Evolutionary conservation across 2,888 invertebrate genomes (phyloP).

Genomic region (Lochmaea crataegi): DNA sequence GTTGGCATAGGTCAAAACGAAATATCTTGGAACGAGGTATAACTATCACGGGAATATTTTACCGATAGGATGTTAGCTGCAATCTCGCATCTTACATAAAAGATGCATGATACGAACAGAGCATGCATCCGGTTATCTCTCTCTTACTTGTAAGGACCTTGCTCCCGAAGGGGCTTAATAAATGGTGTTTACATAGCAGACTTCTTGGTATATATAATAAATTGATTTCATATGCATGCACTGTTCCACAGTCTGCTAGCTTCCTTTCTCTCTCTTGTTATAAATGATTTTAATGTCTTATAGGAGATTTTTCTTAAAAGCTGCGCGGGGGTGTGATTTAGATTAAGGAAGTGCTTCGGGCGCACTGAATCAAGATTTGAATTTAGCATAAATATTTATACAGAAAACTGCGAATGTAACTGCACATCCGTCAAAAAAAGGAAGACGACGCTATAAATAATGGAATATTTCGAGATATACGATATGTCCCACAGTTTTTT

Average conservation of each 20-base stretch:
- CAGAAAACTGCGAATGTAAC: background rate
- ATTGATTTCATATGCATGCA: slow-evolving; percentile 46
- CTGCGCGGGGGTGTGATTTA: background rate
- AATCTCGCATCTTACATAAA: slow-evolving; percentile 21
- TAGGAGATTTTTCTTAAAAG: slow-evolving; percentile 4
- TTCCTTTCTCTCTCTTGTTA: slow-evolving; percentile 23
- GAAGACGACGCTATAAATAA: background rate
- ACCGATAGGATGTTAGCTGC: slow-evolving; percentile 10
- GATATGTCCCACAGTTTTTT: too few relatives aligned
- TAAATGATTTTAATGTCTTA: slow-evolving; percentile 38
- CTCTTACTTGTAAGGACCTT: slow-evolving; percentile 29
- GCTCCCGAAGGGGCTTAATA: slow-evolving; percentile 41
- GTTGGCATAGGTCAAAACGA: too few relatives aligned
- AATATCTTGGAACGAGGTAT: too few relatives aligned
- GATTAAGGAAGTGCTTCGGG: background rate
- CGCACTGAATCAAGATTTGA: background rate
- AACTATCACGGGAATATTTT: slow-evolving; percentile 13
- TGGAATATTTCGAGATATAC: too few relatives aligned
- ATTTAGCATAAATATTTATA: slow-evolving; percentile 1
- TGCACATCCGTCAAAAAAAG: background rate
- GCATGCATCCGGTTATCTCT: slow-evolving; percentile 13
- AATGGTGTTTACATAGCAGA: slow-evolving; percentile 45
- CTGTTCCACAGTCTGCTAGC: slow-evolving; percentile 34
- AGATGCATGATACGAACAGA: slow-evolving; percentile 32
- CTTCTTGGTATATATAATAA: slow-evolving; percentile 45